Base-by-base conservation (phyloP, 2,113 vertebrate species). In the Hiodon alosoides region DNA sequence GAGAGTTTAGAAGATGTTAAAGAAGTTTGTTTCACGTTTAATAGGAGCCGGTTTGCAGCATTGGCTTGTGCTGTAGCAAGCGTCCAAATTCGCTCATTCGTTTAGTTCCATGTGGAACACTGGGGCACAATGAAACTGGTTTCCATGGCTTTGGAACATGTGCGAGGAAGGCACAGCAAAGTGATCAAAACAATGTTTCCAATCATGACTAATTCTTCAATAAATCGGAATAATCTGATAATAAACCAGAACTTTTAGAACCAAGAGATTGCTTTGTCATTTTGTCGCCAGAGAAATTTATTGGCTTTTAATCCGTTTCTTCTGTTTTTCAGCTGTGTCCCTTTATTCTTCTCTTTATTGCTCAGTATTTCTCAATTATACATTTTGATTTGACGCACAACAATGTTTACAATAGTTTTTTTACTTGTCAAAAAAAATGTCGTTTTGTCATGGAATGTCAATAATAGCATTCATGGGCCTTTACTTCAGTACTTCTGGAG, bases 171-270 rank as follows among this genome's bases (percentile, higher is more conserved):
- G 57, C 53, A 17, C 71, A 53, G 66, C 53, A 70, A 74, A 62
- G 14, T 13, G 17, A 31, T n/a, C 53, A 7, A 61, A 73, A 72
- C 60, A 71, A 57, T 52, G 62, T 72, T 67, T 68, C 46, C 54
- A 74, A 70, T 74, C 52, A 74, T 70, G 58, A 69, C 64, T 75
- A 75, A 75, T 58, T 67, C 53, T 52, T 16, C 48, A 75, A 59
- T 73, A 75, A 68, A 58, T 75, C n/a, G 67, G 7, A 6, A 55
- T 54, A 31, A 66, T 65, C 16, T 55, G 7, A 58, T 74, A 75
- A 74, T 31, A n/a, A 14, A 50, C 31, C 31, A 31, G 31, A 31
- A 31, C 31, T 31, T 31, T 31, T 31, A 31, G 31, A 31, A 31
- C 31, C 31, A 31, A 31, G 31, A 17, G 54, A 31, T 53, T 57